These are phyloP conservation scores for Chiridota heheva DNA, from an alignment of 35 echinoderm and acorn worm genomes.

Conservation along the genomic window DNA sequence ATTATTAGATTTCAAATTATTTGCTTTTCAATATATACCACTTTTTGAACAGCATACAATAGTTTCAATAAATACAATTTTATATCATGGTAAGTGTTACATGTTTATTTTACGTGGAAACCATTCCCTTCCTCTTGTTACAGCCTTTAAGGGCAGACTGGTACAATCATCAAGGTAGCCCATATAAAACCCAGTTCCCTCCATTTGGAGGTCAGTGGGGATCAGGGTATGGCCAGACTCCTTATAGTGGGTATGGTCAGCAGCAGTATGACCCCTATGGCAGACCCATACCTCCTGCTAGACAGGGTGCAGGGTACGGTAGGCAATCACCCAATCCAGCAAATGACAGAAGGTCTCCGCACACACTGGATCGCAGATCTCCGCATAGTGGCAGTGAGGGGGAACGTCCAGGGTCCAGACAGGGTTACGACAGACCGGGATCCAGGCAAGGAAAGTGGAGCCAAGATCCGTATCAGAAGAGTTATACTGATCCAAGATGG, in stretches of 20 bases:
- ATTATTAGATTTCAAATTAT: no score
- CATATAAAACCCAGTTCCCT: constrained; percentile 7
- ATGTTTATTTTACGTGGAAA: no score
- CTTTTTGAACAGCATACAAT: no score
- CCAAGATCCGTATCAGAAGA: background rate
- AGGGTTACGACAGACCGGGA: constrained; percentile 44
- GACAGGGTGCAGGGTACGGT: constrained; percentile 25
- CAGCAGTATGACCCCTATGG: constrained; percentile 32
- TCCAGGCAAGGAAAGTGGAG: constrained; percentile 32
- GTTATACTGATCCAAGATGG: constrained; percentile 45
- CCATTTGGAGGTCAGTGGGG: constrained; percentile 14
- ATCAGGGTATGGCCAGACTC: constrained; percentile 30
- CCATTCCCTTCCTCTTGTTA: no score
- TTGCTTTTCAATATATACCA: no score
- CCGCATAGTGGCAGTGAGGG: background rate
- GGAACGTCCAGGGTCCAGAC: constrained; percentile 61
- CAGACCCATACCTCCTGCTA: constrained; percentile 21
- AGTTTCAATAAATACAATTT: no score
- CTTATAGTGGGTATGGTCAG: no score
- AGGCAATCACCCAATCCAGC: constrained; percentile 15
- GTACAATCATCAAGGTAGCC: background rate
- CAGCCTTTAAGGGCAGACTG: no score
- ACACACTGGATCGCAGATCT: constrained; percentile 13
- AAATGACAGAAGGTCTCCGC: constrained; percentile 9
- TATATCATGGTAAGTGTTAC: no score